Evolutionary conservation across 2,113 vertebrate genomes (phyloP), one percentile per base, ranked within the genome.

Genomic region (Climacteris rufus): DNA sequence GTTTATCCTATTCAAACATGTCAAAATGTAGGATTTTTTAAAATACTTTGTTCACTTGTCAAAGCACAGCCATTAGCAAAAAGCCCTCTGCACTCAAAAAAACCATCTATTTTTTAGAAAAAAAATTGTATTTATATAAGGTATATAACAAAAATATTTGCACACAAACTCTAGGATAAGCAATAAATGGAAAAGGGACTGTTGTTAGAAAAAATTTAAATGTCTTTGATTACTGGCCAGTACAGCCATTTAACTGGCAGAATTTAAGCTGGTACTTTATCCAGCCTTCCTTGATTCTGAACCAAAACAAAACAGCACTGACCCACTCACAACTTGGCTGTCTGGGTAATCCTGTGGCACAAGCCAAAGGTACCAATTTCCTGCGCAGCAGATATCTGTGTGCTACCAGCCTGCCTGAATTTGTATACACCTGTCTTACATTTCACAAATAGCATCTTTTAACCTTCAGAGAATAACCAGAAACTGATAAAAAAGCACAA

Each of bases 11-110:
- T 28, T 21, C 76, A 42, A 71, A 92, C 9, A 28, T 15, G 64
- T 0, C 21, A 86, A 59, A 88, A 17, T 37, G 72, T 0, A 52
- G 21, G 4, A 42, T 22, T 56, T 80, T 61, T 20, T 0, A 2
- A n/a, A 77, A 5, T 68, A 42, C 19, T 83, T 83, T 76, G 9
- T 80, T 80, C 68, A 30, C 24, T 37, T 86, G 25, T 64, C 27
- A 85, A 89, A 76, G 24, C 23, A 77, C 10, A 71, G 12, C 7
- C 14, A 52, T 23, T n/a, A 21, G 23, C 9, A 93, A 78, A 95
- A 87, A 3, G 2, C 22, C 13, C n/a, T 49, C 20, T 33, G 21
- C 60, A 90, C 11, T 64, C 5, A 56, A 93, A 92, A 76, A 49
- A 7, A 4, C 2, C 18, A 39, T 16, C 61, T 59, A 42, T 40